Percentiles rank a stretch among this genome's conserved stretches.
phyloP scores from a whole-genome alignment of 2,113 vertebrate species.

The Cathartes aura region DNA sequence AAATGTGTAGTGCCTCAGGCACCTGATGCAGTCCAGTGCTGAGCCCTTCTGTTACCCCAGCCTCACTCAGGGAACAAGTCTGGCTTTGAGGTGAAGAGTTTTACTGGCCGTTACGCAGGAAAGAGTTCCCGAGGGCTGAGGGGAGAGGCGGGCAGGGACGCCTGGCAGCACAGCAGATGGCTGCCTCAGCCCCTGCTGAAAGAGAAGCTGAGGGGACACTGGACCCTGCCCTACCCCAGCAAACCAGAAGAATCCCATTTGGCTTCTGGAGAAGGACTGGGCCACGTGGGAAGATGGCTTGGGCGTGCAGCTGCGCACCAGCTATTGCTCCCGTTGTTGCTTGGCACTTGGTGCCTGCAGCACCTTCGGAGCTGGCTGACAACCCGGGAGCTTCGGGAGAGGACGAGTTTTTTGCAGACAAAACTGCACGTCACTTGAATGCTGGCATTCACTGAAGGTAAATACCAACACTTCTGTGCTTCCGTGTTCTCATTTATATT shows the following conservation, averaged over 20 bases:
- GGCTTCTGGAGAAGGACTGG: not conserved
- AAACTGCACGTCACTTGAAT: not conserved
- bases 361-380: not conserved
- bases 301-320: not conserved
- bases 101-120: rapidly evolving
- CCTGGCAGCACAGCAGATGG: not conserved
- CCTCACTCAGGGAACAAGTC: not conserved
- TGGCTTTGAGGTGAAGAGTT: not conserved
- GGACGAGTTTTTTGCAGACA: not conserved
- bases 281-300: not conserved
- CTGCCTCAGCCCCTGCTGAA: not conserved
- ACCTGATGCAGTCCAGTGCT: not conserved
- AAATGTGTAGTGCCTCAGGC: not conserved
- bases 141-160: rapidly evolving
- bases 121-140: not conserved
- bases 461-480: not conserved
- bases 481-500: not conserved
- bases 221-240: not conserved
- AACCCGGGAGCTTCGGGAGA: rapidly evolving
- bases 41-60: not conserved
- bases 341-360: not conserved
- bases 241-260: not conserved
- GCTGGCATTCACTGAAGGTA: not conserved
- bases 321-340: rapidly evolving
- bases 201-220: not conserved